These are phyloP conservation scores for Procavia capensis DNA, from an alignment of 2,113 vertebrate genomes.

Conservation along the genomic window DNA sequence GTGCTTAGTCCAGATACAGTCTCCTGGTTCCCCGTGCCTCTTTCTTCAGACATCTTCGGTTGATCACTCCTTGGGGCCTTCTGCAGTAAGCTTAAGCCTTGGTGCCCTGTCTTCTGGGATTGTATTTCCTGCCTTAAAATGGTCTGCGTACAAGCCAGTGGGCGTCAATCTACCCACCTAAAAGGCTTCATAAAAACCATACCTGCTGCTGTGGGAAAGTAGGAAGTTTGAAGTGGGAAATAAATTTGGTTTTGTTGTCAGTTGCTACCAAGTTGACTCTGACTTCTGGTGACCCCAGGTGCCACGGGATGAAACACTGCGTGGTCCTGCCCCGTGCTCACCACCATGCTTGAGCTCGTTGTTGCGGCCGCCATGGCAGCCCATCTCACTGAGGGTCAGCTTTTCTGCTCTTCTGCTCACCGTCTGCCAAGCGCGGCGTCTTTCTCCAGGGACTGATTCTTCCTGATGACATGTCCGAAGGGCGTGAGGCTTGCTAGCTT, in stretches of 20 bases:
- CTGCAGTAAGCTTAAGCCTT: background rate
- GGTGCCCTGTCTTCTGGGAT: background rate
- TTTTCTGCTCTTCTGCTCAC: no score
- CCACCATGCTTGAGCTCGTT: no score
- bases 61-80: background rate
- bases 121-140: constrained; percentile 23
- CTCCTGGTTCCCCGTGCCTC: background rate
- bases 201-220: background rate
- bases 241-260: background rate
- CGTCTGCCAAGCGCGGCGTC: no score
- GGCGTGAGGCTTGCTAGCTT: no score
- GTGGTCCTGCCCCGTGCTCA: no score
- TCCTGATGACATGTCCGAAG: no score
- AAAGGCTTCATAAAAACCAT: background rate
- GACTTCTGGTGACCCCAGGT: no score
- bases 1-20: background rate
- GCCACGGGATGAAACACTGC: no score
- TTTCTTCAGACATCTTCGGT: background rate
- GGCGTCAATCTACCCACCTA: background rate
- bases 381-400: no score
- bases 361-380: no score
- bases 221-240: no score
- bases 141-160: background rate
- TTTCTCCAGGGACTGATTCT: no score
- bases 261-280: background rate